These are phyloP conservation scores for Tineola bisselliella DNA, from an alignment of 2,888 invertebrate genomes.

Conservation along the genomic window DNA sequence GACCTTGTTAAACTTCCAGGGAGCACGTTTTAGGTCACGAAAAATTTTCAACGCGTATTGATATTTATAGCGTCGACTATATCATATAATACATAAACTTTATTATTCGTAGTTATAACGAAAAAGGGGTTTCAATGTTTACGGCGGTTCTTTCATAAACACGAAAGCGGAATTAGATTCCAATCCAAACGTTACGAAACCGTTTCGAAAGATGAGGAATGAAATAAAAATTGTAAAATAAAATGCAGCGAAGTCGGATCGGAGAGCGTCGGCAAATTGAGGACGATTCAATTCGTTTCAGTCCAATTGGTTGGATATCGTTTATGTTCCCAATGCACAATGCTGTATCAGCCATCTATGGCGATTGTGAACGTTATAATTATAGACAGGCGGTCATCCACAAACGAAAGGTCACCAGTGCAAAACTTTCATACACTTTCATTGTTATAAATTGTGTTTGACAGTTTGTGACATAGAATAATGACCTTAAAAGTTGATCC, in stretches of 20 bases:
- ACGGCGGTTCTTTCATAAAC: conserved; percentile 6
- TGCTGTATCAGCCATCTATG: not conserved
- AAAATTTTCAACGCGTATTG: conserved; percentile 21
- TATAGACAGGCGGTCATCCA: not conserved
- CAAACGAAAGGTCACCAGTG: not conserved
- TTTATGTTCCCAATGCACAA: conserved; percentile 33
- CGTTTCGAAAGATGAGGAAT: not conserved
- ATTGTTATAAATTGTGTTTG: not conserved
- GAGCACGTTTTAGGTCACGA: conserved; percentile 40
- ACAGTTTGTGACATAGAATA: not conserved
- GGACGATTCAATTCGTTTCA: conserved; percentile 66
- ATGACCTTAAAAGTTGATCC: too few relatives aligned
- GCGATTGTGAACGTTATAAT: not conserved
- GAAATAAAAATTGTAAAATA: conserved; percentile 35
- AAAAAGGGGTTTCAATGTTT: not conserved
- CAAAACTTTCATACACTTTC: not conserved
- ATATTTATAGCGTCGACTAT: conserved; percentile 7
- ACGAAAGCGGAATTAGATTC: not conserved
- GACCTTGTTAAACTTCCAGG: conserved; percentile 42
- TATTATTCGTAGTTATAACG: not conserved
- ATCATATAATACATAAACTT: not conserved
- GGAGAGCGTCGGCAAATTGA: conserved; percentile 52
- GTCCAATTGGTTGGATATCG: conserved; percentile 64
- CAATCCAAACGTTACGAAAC: not conserved
- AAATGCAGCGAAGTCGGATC: conserved; percentile 55